phyloP scores from a whole-genome alignment of 2,113 vertebrate species.

The Camelus dromedarius region DNA sequence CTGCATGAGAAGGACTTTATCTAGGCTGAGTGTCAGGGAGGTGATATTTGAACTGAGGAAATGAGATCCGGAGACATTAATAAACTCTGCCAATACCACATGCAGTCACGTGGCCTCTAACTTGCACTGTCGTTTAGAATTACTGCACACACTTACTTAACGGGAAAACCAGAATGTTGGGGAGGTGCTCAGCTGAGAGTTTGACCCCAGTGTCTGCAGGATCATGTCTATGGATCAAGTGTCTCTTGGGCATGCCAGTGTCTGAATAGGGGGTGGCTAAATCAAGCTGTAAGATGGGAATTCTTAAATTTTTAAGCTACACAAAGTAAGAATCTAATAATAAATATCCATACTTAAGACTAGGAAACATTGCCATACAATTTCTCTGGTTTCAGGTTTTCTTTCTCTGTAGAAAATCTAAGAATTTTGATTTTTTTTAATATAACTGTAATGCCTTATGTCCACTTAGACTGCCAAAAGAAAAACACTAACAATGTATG shows the following conservation, averaged over 20 bases:
- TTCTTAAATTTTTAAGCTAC: not conserved
- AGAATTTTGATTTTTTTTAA: not conserved
- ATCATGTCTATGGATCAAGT: rapidly evolving
- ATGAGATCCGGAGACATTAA: not conserved
- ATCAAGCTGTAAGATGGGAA: not conserved
- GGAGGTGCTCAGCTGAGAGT: not conserved
- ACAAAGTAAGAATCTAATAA: not conserved
- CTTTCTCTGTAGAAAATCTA: not conserved
- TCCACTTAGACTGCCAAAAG: not conserved
- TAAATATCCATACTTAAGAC: not conserved
- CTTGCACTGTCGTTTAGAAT: not conserved
- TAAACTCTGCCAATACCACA: not conserved
- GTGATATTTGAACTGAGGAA: not conserved
- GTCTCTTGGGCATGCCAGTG: not conserved
- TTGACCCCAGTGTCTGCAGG: not conserved
- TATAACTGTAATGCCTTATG: too few relatives aligned
- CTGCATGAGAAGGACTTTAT: too few relatives aligned
- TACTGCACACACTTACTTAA: not conserved
- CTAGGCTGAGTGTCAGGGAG: not conserved
- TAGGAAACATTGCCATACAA: not conserved
- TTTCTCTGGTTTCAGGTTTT: not conserved
- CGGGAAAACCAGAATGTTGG: not conserved
- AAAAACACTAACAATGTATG: not conserved
- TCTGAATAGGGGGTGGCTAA: too few relatives aligned
- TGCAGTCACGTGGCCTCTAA: too few relatives aligned